phyloP scores from a whole-genome alignment of 2,113 vertebrate species.

The Glaucomys volans region DNA sequence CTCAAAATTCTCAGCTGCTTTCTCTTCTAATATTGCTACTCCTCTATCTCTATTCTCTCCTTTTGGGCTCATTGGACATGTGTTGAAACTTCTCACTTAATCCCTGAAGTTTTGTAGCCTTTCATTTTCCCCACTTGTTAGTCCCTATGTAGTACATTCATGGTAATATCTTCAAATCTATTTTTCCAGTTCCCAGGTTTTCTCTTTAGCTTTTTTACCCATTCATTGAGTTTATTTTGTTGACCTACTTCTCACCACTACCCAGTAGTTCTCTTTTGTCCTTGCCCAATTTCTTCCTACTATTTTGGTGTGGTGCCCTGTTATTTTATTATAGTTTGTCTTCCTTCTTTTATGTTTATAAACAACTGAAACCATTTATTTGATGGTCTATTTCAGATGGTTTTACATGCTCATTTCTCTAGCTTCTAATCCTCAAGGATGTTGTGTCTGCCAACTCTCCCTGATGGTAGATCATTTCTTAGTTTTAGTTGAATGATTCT shows the following conservation, averaged over 20 bases:
- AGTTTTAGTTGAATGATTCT: background rate
- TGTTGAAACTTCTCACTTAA: background rate
- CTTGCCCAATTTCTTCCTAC: background rate
- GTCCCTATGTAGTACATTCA: background rate
- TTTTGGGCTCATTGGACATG: background rate
- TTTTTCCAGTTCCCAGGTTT: background rate
- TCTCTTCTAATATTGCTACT: background rate
- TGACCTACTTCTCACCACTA: background rate
- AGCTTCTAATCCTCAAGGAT: background rate
- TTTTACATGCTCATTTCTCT: slow-evolving; percentile 12
- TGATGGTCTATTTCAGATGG: background rate
- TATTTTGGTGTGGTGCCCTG: background rate
- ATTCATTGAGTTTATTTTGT: background rate
- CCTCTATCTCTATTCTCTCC: background rate
- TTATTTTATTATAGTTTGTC: background rate
- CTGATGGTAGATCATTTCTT: background rate
- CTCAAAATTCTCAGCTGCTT: background rate
- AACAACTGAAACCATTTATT: background rate
- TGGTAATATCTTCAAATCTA: background rate
- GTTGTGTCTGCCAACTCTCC: background rate
- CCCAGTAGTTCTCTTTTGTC: background rate
- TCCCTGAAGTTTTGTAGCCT: background rate
- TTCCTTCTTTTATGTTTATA: background rate
- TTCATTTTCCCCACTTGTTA: background rate
- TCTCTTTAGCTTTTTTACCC: background rate